Percentiles rank a stretch among this genome's conserved stretches.
Conservation (phyloP, 2,797 vertebrate species). For the Avahi laniger region DNA sequence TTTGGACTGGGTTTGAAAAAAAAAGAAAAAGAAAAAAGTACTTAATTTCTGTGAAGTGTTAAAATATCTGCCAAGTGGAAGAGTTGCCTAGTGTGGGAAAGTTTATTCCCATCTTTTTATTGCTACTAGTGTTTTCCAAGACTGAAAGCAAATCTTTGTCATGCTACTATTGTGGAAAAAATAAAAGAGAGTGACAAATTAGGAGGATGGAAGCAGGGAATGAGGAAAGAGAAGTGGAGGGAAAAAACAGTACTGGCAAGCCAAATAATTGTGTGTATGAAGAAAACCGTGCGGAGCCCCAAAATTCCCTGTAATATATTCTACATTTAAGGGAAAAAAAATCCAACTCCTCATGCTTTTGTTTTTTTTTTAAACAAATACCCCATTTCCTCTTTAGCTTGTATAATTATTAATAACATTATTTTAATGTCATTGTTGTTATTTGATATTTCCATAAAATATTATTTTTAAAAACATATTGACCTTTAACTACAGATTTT, state of each 20-base stretch:
- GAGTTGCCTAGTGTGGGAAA: background rate
- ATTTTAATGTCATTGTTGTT: conserved; percentile 22
- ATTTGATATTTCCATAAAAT: conserved; percentile 49
- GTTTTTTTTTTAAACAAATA: background rate
- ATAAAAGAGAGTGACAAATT: background rate
- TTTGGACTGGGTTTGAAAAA: conserved; percentile 72
- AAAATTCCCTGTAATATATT: background rate
- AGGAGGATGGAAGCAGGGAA: background rate
- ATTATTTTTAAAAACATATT: conserved; percentile 9
- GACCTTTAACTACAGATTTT: conserved; percentile 39
- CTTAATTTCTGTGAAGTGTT: conserved; percentile 79
- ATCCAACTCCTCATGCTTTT: background rate
- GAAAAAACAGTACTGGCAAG: background rate
- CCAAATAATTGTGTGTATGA: background rate
- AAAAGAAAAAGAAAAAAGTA: conserved; percentile 38
- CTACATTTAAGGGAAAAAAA: background rate
- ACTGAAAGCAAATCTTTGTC: background rate
- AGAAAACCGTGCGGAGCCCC: background rate
- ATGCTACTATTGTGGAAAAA: background rate
- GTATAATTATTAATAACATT: background rate
- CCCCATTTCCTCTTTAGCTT: background rate
- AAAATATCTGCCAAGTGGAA: conserved; percentile 67
- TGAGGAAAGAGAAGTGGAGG: background rate
- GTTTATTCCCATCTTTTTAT: background rate
- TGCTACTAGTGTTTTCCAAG: conserved; percentile 9